Evolutionary conservation across 2,888 invertebrate species (phyloP).

Genomic region (Amphipyra tragopoginis): DNA sequence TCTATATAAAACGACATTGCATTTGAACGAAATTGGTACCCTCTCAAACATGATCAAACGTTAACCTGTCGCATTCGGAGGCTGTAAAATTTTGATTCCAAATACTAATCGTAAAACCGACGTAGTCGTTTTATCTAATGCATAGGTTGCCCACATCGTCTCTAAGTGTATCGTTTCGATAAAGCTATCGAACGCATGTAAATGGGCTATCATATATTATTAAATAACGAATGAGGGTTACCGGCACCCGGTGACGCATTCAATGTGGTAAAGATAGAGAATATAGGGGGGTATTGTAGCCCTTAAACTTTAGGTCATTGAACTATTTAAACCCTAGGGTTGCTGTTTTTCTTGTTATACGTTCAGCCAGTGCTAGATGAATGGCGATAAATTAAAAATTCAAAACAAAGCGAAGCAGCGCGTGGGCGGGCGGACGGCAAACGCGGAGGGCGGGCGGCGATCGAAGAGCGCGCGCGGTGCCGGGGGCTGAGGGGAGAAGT

Average conservation of each 20-base stretch:
- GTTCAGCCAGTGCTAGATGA: constrained; percentile 78
- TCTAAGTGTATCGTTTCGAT: too few species aligned
- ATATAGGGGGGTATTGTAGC: neutral
- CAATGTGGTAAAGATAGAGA: neutral
- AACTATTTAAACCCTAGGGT: constrained; percentile 63
- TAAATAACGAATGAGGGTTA: constrained; percentile 25
- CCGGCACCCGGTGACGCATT: constrained; percentile 4
- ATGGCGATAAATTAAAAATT: constrained; percentile 88
- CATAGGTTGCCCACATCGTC: too few species aligned
- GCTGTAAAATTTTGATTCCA: too few species aligned
- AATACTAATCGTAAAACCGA: too few species aligned
- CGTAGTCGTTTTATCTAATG: too few species aligned
- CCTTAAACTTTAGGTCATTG: constrained; percentile 62
- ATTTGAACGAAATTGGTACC: too few species aligned
- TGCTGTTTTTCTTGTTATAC: constrained; percentile 73
- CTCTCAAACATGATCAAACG: too few species aligned
- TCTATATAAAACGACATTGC: too few species aligned
- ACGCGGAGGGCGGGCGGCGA: constrained; percentile 86
- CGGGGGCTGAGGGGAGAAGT: constrained; percentile 76
- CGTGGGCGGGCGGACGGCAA: constrained; percentile 83
- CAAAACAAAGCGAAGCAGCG: constrained; percentile 85
- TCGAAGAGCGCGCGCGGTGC: constrained; percentile 87
- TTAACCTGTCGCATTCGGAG: too few species aligned
- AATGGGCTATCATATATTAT: neutral
- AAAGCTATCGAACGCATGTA: too few species aligned